phyloP scores from a whole-genome alignment of 2,113 vertebrate genomes.

The Etheostoma spectabile region DNA sequence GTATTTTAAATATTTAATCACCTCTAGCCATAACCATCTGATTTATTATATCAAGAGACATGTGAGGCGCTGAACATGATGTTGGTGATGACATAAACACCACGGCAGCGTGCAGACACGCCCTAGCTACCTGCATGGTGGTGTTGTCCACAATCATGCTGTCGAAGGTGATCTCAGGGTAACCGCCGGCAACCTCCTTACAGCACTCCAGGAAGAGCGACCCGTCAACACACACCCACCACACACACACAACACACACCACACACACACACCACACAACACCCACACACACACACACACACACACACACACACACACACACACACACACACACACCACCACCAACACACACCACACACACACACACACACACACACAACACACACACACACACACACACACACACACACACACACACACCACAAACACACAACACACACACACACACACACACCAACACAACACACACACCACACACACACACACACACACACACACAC shows the following conservation, averaged over 20 bases:
- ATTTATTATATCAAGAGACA: background rate
- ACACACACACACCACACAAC: too few species aligned
- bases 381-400: slow-evolving; percentile 16
- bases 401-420: too few species aligned
- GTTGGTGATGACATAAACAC: background rate
- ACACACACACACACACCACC: slow-evolving; percentile 4
- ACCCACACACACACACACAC: slow-evolving; percentile 24
- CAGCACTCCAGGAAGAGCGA: slow-evolving; percentile 90
- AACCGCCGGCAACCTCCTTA: slow-evolving; percentile 85
- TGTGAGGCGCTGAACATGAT: background rate
- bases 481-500: slow-evolving; percentile 16
- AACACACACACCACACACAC: slow-evolving; percentile 22
- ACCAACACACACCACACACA: too few species aligned
- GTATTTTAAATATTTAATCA: background rate
- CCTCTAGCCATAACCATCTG: background rate
- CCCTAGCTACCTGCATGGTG: slow-evolving; percentile 86
- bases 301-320: slow-evolving; percentile 15
- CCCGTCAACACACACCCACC: too few species aligned
- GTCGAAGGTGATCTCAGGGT: slow-evolving; percentile 87
- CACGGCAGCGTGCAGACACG: background rate
- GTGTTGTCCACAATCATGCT: slow-evolving; percentile 91
- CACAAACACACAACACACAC: too few species aligned
- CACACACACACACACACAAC: slow-evolving; percentile 12
- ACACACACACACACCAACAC: slow-evolving; percentile 5
- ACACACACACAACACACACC: slow-evolving; percentile 21